Percentiles rank a stretch among this genome's conserved stretches.
These are phyloP conservation scores for Microcebus lehilahytsara DNA, from an alignment of 2,113 vertebrate species.

Conservation along the genomic window DNA sequence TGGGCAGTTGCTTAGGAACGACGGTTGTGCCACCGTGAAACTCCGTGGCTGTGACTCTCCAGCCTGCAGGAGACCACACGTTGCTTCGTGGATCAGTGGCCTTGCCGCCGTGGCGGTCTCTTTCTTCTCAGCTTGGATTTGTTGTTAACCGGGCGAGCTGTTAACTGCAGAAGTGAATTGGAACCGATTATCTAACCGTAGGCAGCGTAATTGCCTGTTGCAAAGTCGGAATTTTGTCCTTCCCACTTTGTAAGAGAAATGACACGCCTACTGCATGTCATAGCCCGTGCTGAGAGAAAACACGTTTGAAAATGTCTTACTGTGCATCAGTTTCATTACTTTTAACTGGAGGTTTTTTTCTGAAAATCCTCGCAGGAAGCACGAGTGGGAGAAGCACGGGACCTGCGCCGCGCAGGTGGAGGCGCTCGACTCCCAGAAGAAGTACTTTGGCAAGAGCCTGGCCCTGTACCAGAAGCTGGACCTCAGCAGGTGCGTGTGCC, in stretches of 20 bases:
- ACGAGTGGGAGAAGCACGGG: conserved; percentile 88
- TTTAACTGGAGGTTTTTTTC: not conserved
- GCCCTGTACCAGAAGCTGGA: conserved; percentile 78
- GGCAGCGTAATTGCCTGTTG: not conserved
- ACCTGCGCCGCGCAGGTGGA: conserved; percentile 85
- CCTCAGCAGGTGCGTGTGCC: conserved; percentile 80
- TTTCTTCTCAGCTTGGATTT: not conserved
- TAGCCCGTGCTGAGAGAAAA: not conserved
- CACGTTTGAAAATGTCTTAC: fast-evolving
- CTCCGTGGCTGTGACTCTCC: not conserved
- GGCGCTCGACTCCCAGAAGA: conserved; percentile 82
- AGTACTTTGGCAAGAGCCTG: conserved; percentile 85
- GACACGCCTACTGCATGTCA: fast-evolving
- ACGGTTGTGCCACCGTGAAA: too few species aligned
- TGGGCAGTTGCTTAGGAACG: not conserved
- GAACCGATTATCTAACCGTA: not conserved
- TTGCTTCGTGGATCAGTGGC: not conserved
- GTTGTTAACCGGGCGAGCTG: not conserved
- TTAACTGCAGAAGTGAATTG: not conserved
- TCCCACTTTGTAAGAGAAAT: not conserved
- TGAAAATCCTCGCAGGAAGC: conserved; percentile 77
- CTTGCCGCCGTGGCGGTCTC: fast-evolving
- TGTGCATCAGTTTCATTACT: not conserved
- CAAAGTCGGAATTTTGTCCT: not conserved
- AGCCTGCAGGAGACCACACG: not conserved